Conservation (phyloP, 1,140 invertebrate genomes). For the Physella acuta region DNA sequence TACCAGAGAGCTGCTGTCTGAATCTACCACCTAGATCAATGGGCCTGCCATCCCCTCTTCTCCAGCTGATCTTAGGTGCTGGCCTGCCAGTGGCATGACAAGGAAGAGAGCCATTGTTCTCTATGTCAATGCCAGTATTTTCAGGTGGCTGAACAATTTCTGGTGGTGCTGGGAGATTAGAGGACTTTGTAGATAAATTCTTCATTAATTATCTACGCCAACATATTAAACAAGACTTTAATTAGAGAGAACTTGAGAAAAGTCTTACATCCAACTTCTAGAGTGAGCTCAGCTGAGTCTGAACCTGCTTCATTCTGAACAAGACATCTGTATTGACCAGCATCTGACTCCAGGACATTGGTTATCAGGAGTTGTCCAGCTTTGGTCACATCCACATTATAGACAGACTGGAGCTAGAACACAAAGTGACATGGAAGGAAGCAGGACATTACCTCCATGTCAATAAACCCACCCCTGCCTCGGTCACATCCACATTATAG, state of each 20-base stretch:
- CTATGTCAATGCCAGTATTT: conserved; percentile 58
- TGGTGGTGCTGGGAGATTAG: conserved; percentile 50
- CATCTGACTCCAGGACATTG: conserved; percentile 48
- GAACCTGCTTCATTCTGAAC: conserved; percentile 61
- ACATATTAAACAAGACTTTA: neutral
- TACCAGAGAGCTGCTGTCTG: conserved; percentile 39
- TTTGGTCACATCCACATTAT: conserved; percentile 48
- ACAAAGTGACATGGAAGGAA: too few species aligned
- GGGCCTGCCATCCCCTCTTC: conserved; percentile 43
- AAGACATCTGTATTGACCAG: conserved; percentile 60
- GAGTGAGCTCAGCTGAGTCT: conserved; percentile 44
- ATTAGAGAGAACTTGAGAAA: too few species aligned
- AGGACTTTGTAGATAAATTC: neutral
- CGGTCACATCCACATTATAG: too few species aligned
- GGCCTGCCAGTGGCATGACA: conserved; percentile 57
- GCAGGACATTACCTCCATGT: too few species aligned
- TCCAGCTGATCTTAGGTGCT: conserved; percentile 55
- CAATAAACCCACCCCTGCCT: too few species aligned
- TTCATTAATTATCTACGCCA: neutral
- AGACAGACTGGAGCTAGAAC: conserved; percentile 50
- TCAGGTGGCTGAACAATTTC: conserved; percentile 52
- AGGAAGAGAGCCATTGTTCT: conserved; percentile 53
- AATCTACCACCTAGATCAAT: conserved; percentile 35
- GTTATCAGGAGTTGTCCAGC: conserved; percentile 49
- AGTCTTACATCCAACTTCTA: conserved; percentile 62